Evolutionary conservation across 2,113 vertebrate genomes (phyloP).

Genomic region (Laterallus jamaicensis): DNA sequence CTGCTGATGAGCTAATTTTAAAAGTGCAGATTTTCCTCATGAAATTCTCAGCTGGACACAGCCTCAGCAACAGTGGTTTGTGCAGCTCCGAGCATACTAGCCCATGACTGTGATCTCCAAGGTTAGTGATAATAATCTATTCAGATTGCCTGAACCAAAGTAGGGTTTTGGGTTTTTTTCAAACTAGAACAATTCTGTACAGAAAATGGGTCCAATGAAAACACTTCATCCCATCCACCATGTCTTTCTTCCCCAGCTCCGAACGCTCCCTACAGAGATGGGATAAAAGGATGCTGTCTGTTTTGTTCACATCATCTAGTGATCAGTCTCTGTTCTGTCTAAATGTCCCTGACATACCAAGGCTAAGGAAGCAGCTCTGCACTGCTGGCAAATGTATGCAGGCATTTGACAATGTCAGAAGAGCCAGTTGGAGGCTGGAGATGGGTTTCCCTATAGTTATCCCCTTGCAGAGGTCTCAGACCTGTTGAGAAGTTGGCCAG

Average conservation of each 20-base stretch:
- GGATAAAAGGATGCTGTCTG: background rate
- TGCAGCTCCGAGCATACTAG: background rate
- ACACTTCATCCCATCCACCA: background rate
- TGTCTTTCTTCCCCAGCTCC: background rate
- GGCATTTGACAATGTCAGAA: background rate
- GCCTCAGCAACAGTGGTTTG: background rate
- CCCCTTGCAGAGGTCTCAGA: background rate
- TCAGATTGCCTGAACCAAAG: background rate
- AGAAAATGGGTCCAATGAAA: background rate
- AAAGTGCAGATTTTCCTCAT: background rate
- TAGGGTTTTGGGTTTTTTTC: background rate
- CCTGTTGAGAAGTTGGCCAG: background rate
- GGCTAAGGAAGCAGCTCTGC: background rate
- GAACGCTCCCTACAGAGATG: background rate
- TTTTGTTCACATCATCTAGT: background rate
- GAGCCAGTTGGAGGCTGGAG: background rate
- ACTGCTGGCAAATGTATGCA: background rate
- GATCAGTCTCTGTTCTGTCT: background rate
- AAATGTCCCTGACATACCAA: fast-evolving
- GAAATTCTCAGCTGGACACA: background rate
- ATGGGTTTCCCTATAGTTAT: background rate
- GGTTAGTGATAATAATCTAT: background rate
- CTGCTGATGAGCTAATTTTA: constrained; percentile 19
- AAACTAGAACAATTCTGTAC: background rate
- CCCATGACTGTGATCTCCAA: background rate